These are phyloP conservation scores for Siphlonurus alternatus DNA, from an alignment of 2,888 invertebrate genomes.

Conservation along the genomic window DNA sequence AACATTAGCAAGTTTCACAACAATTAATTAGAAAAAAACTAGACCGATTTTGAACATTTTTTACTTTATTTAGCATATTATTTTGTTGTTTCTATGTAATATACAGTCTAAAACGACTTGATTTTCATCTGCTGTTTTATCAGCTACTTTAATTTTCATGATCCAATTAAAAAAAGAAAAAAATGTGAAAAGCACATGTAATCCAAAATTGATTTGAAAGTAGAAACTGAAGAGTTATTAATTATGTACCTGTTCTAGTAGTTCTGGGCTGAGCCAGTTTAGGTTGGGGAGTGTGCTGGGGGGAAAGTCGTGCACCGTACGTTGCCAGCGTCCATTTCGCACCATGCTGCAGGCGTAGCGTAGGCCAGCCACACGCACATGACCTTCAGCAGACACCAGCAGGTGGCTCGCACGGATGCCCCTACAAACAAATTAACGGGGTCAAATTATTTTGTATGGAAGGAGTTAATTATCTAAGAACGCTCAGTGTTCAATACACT, in stretches of 20 bases:
- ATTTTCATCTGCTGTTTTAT: too few species aligned
- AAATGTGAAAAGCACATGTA: too few species aligned
- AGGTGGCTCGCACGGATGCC: conserved; percentile 73
- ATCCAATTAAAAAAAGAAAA: too few species aligned
- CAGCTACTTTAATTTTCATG: too few species aligned
- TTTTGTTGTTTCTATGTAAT: too few species aligned
- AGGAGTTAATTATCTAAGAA: conserved; percentile 2
- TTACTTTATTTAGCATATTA: too few species aligned
- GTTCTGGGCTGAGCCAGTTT: conserved; percentile 85
- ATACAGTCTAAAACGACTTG: too few species aligned
- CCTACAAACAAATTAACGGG: conserved; percentile 33
- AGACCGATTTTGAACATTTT: too few species aligned
- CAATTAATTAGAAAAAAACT: too few species aligned
- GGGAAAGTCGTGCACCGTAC: conserved; percentile 58
- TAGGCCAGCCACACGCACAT: conserved; percentile 59
- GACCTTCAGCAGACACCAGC: conserved; percentile 51
- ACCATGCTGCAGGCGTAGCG: conserved; percentile 60
- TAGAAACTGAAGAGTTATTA: too few species aligned
- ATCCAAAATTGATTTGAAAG: too few species aligned
- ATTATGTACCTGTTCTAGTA: conserved; percentile 66
- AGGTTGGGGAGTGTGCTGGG: conserved; percentile 49
- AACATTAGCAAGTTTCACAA: too few species aligned
- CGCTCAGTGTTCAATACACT: neutral
- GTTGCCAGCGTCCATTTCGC: conserved; percentile 49
- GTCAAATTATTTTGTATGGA: neutral